These are phyloP conservation scores for Syngnathus acus DNA, from an alignment of 2,797 vertebrate genomes.

Conservation along the genomic window DNA sequence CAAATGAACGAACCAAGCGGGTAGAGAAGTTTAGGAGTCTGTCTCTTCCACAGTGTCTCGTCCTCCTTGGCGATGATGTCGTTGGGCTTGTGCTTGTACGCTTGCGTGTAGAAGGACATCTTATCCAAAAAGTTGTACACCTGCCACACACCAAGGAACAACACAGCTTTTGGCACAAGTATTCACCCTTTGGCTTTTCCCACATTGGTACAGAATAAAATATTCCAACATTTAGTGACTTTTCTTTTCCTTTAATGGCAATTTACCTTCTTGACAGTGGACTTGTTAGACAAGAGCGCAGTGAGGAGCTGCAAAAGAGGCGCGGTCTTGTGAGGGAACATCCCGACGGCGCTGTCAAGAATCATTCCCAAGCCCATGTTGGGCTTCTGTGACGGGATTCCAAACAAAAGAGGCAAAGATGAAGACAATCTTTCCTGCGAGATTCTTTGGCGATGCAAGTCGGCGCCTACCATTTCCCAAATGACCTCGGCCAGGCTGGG, in stretches of 20 bases:
- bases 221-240: not conserved
- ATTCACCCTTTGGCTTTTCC: not conserved
- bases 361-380: slow-evolving; percentile 89
- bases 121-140: slow-evolving; percentile 97
- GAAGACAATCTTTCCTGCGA: not conserved
- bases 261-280: slow-evolving; percentile 88
- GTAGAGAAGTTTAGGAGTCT: slow-evolving; percentile 85
- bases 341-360: slow-evolving; percentile 89
- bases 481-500: slow-evolving; percentile 91
- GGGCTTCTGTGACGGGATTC: slow-evolving; percentile 72
- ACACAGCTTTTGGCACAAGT: not conserved
- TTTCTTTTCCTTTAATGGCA: not conserved
- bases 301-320: slow-evolving; percentile 89
- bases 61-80: slow-evolving; percentile 90
- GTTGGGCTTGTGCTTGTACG: slow-evolving; percentile 87
- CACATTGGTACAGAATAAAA: not conserved
- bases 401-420: not conserved
- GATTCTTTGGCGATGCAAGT: not conserved
- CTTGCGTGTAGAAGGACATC: slow-evolving; percentile 93
- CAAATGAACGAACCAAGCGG: slow-evolving; percentile 79
- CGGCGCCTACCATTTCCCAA: slow-evolving; percentile 87
- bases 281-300: slow-evolving; percentile 89
- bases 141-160: slow-evolving; percentile 53
- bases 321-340: slow-evolving; percentile 88
- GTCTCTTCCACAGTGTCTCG: slow-evolving; percentile 88